Conservation (phyloP, 2,113 vertebrate species). For the Protobothrops flavoviridis region DNA sequence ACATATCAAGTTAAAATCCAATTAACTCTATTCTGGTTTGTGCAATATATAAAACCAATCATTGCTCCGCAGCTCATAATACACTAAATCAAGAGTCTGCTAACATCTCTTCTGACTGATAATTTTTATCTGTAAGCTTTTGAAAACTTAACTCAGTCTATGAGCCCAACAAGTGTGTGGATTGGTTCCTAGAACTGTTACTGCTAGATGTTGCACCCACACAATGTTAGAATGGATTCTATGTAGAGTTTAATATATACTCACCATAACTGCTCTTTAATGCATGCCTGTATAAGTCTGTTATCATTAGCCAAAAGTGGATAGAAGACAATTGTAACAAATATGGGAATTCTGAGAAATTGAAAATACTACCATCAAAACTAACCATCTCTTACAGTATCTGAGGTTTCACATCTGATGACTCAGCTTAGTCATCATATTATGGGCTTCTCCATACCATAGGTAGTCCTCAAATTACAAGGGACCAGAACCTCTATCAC, state of each 20-base stretch:
- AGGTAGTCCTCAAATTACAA: no score
- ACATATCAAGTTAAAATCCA: no score
- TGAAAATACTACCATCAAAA: not conserved
- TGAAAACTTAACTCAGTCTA: not conserved
- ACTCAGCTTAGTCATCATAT: not conserved
- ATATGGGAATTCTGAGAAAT: not conserved
- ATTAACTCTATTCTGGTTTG: not conserved
- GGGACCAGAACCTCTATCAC: no score
- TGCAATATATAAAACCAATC: not conserved
- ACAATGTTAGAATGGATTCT: not conserved
- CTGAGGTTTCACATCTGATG: not conserved
- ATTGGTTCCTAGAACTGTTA: not conserved
- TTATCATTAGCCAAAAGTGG: not conserved
- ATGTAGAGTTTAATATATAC: not conserved
- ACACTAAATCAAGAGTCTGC: not conserved
- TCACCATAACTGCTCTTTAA: not conserved
- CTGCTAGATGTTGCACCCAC: not conserved
- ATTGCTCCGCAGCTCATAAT: not conserved
- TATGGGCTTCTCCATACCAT: no score
- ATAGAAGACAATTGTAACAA: not conserved
- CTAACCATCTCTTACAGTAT: not conserved
- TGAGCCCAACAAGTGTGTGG: not conserved
- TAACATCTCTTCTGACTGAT: not conserved
- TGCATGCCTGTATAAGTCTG: not conserved
- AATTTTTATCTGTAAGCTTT: not conserved